Evolutionary conservation across 92 coral and sea anemone genomes (phyloP).

Genomic region (Actinostola sp.): DNA sequence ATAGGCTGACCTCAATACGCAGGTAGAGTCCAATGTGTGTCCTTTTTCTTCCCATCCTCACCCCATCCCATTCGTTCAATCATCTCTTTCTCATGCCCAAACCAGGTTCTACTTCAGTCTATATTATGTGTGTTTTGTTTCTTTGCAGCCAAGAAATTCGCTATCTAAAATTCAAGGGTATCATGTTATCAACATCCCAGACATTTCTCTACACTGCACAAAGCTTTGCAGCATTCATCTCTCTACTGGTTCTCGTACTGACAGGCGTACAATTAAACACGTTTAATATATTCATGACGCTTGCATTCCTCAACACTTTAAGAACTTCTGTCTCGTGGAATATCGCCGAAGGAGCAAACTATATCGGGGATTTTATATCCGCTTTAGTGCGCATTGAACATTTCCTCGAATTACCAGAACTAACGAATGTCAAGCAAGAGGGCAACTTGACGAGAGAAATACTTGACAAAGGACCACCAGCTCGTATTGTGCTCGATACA

Average conservation of each 20-base stretch:
- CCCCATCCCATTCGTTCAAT: neutral
- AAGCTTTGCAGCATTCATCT: slow-evolving; percentile 43
- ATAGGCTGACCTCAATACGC: slow-evolving; percentile 18
- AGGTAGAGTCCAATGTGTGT: slow-evolving; percentile 1
- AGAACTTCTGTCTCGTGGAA: slow-evolving; percentile 50
- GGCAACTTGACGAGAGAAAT: neutral
- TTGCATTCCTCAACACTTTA: slow-evolving; percentile 44
- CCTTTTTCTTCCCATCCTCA: no score
- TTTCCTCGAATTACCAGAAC: slow-evolving; percentile 42
- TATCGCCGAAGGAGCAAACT: slow-evolving; percentile 40
- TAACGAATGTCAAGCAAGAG: neutral
- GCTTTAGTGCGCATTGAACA: slow-evolving; percentile 52
- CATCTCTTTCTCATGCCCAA: no score
- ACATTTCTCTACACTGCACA: slow-evolving; percentile 44
- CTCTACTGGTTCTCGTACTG: slow-evolving; percentile 34
- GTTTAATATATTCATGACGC: slow-evolving; percentile 58
- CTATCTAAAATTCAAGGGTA: slow-evolving; percentile 38
- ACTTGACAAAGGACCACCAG: neutral
- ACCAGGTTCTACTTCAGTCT: no score
- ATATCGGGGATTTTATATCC: slow-evolving; percentile 50
- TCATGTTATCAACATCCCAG: slow-evolving; percentile 54
- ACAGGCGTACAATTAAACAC: slow-evolving; percentile 47
- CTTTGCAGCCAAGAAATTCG: slow-evolving; percentile 43
- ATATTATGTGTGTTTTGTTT: neutral
- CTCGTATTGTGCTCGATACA: neutral